These are phyloP conservation scores for Porites evermanni DNA, from an alignment of 92 coral and sea anemone genomes.

Conservation along the genomic window DNA sequence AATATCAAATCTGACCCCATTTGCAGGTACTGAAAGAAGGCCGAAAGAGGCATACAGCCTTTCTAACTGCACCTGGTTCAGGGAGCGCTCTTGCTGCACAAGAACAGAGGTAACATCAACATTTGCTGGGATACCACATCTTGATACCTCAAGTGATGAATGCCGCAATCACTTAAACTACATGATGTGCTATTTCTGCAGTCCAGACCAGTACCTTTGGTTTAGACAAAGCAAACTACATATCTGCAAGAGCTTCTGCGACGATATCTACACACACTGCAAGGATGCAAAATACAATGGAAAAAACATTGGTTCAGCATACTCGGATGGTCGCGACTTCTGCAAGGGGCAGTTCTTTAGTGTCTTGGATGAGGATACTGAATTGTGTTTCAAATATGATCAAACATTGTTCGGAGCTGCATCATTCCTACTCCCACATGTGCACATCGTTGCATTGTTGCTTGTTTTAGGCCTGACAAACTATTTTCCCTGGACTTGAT, in stretches of 20 bases:
- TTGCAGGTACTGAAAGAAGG: conserved; percentile 78
- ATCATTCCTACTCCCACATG: not conserved
- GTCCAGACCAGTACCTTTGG: conserved; percentile 90
- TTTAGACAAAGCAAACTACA: conserved; percentile 58
- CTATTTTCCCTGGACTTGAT: conserved; percentile 23
- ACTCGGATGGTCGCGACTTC: conserved; percentile 73
- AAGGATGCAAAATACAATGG: conserved; percentile 81
- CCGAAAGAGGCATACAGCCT: conserved; percentile 96
- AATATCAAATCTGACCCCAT: not conserved
- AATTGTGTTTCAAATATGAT: conserved; percentile 82
- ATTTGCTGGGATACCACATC: conserved; percentile 80
- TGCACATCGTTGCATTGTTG: not conserved
- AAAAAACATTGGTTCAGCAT: conserved; percentile 60
- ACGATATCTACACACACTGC: conserved; percentile 73
- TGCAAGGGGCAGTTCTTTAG: conserved; percentile 88
- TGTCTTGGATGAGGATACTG: conserved; percentile 51
- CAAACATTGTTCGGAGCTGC: conserved; percentile 61
- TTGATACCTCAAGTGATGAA: conserved; percentile 68
- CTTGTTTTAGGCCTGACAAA: conserved; percentile 8
- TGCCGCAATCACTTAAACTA: conserved; percentile 91
- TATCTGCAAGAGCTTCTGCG: conserved; percentile 81
- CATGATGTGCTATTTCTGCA: conserved; percentile 96
- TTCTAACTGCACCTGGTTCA: conserved; percentile 96
- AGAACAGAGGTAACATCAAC: conserved; percentile 95
- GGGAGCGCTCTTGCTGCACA: conserved; percentile 91